Base-by-base conservation (phyloP, 2,113 vertebrate genomes). In the Lepus timidus region DNA sequence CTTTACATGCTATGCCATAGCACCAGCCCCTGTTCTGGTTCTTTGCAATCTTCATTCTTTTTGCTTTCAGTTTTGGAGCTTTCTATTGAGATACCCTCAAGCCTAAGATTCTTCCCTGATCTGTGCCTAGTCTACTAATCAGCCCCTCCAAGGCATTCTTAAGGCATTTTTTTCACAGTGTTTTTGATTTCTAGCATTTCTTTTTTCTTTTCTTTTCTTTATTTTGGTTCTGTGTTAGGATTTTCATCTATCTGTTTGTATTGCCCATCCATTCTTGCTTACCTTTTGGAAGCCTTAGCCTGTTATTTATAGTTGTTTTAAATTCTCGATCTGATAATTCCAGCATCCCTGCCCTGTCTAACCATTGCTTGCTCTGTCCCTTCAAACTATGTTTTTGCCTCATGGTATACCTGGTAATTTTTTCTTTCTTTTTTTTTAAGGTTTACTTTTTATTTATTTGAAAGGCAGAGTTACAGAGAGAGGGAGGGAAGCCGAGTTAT, bases 11-110 rank as follows among this genome's bases (percentile, higher is more conserved):
- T 86, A 29, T n/a, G 13, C 20, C 4, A 52, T 13, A 52, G 49
- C 49, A 36, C 74, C 78, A 27, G 62, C 31, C 49, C 16, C 61
- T 84, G n/a, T 31, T 33, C 7, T 67, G 1, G 11, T 70, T 39
- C 12, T 33, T n/a, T 9, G 12, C 14, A 27, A 23, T 83, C 25
- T 39, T 65, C 31, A 27, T 91, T 91, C 22, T 73, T 39, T 52
- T 74, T 91, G 39, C 44, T 91, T 84, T 49, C 68, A 90, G 52
- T 44, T 82, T 75, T 58, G 51, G 36, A 68, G 62, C 75, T 85
- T 75, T 85, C 73, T 70, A 33, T 6, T 58, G 61, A 25, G 44
- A 91, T 84, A 23, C 29, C 49, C n/a, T 75, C 55, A 75, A 74
- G 74, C 49, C 61, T n/a, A 84, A 73, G n/a, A 61, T 65, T 67